Percentiles rank a stretch among this genome's conserved stretches.
Conservation (phyloP, 1,140 invertebrate species). For the Drosophila kikkawai region DNA sequence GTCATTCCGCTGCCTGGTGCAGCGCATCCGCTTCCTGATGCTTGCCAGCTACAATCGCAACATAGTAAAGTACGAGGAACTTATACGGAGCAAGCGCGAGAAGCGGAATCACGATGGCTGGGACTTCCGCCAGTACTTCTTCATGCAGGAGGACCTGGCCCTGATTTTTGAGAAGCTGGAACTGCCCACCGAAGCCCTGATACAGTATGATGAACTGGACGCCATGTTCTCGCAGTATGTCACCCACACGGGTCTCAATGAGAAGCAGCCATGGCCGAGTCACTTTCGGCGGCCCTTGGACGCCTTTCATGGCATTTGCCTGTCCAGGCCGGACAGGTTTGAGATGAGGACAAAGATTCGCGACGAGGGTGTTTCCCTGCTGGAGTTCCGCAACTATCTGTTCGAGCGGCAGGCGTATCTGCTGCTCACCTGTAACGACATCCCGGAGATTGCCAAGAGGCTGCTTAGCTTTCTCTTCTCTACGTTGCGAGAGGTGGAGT, state of each 20-base stretch:
- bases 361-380: slow-evolving; percentile 89
- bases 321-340: slow-evolving; percentile 89
- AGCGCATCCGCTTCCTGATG: slow-evolving; percentile 92
- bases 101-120: slow-evolving; percentile 95
- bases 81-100: slow-evolving; percentile 95
- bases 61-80: slow-evolving; percentile 94
- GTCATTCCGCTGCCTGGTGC: slow-evolving; percentile 94
- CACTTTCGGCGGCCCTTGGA: slow-evolving; percentile 91
- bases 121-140: slow-evolving; percentile 98
- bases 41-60: slow-evolving; percentile 95
- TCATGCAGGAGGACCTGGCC: slow-evolving; percentile 97
- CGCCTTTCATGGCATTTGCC: slow-evolving; percentile 92
- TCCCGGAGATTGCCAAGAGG: slow-evolving; percentile 78
- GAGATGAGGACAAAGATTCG: slow-evolving; percentile 90
- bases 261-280: slow-evolving; percentile 92
- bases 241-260: slow-evolving; percentile 94
- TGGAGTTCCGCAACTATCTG: slow-evolving; percentile 97
- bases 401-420: slow-evolving; percentile 94
- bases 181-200: slow-evolving; percentile 96
- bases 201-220: slow-evolving; percentile 99
- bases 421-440: slow-evolving; percentile 71
- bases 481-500: slow-evolving; percentile 79
- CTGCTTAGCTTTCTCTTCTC: slow-evolving; percentile 79
- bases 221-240: slow-evolving; percentile 98
- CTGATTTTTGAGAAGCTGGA: slow-evolving; percentile 97